These are phyloP conservation scores for Sinelater perroti DNA, from an alignment of 2,888 invertebrate genomes.

Conservation along the genomic window DNA sequence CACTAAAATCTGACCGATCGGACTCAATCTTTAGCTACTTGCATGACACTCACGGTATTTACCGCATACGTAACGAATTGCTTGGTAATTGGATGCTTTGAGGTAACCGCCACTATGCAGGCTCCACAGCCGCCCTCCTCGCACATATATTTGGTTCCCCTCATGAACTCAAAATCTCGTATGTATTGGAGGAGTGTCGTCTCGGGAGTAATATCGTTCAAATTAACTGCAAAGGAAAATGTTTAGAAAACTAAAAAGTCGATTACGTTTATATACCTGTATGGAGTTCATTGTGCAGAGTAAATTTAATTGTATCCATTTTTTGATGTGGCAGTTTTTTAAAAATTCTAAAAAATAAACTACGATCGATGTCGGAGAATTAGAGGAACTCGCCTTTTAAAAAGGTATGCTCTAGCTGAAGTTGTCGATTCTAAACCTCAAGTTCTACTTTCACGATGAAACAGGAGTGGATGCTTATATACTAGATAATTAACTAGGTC, in stretches of 20 bases:
- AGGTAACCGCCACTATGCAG: constrained; percentile 66
- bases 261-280: neutral
- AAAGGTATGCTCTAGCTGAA: too few relatives aligned
- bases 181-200: constrained; percentile 72
- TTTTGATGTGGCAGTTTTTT: too few relatives aligned
- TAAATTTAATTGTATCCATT: too few relatives aligned
- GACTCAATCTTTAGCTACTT: constrained; percentile 1
- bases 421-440: too few relatives aligned
- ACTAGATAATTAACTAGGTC: too few relatives aligned
- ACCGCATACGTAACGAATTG: constrained; percentile 65
- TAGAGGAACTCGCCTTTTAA: too few relatives aligned
- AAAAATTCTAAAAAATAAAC: too few relatives aligned
- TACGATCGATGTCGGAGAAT: too few relatives aligned
- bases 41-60: constrained; percentile 67
- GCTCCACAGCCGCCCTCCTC: constrained; percentile 78
- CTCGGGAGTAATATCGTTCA: constrained; percentile 61
- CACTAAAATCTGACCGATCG: too few relatives aligned
- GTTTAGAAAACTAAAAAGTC: neutral
- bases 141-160: constrained; percentile 77
- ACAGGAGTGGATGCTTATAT: too few relatives aligned
- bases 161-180: constrained; percentile 67
- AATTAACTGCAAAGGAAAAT: constrained; percentile 48
- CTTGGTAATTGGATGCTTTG: constrained; percentile 62
- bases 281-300: neutral
- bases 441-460: too few relatives aligned